A percentile compares a stretch with the other conserved stretches of the same genome.
Conservation (phyloP, 2,888 invertebrate genomes). For the Hirtodrosophila confusa region DNA sequence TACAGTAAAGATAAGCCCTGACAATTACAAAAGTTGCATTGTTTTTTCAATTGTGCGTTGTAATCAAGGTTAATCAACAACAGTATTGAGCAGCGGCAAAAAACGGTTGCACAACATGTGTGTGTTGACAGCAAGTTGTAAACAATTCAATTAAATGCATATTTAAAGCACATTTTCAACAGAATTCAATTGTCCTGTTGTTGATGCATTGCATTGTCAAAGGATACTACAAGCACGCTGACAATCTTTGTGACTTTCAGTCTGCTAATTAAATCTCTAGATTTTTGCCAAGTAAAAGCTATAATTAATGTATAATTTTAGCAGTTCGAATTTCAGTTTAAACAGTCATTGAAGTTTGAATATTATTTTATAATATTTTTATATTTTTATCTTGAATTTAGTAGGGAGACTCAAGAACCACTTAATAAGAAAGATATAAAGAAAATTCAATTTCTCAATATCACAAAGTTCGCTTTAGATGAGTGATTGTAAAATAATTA, state of each 20-base stretch:
- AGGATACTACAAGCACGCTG: background rate
- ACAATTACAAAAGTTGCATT: conserved; percentile 13
- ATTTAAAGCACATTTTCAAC: conserved; percentile 6
- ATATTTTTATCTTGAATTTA: too few relatives aligned
- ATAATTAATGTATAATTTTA: too few relatives aligned
- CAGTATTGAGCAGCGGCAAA: background rate
- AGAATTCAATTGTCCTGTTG: conserved; percentile 2
- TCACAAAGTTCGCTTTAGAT: too few relatives aligned
- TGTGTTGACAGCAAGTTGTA: conserved; percentile 21
- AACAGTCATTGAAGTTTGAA: too few relatives aligned
- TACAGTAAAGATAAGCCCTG: background rate
- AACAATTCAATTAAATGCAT: conserved; percentile 43
- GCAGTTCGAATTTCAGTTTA: too few relatives aligned
- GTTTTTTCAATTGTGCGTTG: conserved; percentile 10
- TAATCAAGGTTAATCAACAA: conserved; percentile 16
- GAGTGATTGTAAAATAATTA: too few relatives aligned
- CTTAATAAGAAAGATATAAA: too few relatives aligned
- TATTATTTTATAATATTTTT: too few relatives aligned
- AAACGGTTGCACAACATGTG: conserved; percentile 14
- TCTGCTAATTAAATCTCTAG: too few relatives aligned
- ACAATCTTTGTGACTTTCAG: background rate
- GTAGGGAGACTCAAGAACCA: too few relatives aligned
- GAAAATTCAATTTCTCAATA: too few relatives aligned
- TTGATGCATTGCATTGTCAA: background rate
- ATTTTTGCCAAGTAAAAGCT: background rate